Base-by-base conservation (phyloP, 2,888 invertebrate species). In the Deroplatys truncata region DNA sequence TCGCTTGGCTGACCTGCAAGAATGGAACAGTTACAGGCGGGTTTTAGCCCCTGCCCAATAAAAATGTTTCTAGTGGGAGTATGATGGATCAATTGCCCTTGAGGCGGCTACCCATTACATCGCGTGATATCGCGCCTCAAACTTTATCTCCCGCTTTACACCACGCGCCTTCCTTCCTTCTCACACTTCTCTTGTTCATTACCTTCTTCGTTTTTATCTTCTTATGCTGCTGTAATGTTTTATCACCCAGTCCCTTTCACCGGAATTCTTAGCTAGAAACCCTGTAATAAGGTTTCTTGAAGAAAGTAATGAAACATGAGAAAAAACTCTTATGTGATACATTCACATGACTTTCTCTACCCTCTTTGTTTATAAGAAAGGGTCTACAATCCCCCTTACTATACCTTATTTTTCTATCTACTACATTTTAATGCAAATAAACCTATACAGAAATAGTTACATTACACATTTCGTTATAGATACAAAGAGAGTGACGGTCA, bases 121-220 rank as follows among this genome's bases (percentile, higher is more conserved):
- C 82, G 86, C 86, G 86, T 86, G 86, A 86, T 86, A 56, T 82
- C 85, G 31, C 35, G 28, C 85, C 85, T 35, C 85, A 35, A 86
- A 86, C 29, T 86, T 86, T 86, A 86, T 86, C 86, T 86, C 86
- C 28, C 25, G 82, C 72, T 86, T 86, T 86, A 82, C 86, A 86
- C 49, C 85, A 49, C 43, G 56, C 20, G 56, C 56, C 25, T 72
- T 72, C 56, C 25, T 72, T 72, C 56, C 56, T 72, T 72, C 56
- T 72, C 56, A 72, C 56, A 72, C 56, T 72, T 72, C 56, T 72
- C 43, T 43, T 43, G 56, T 72, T 72, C 56, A 72, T 72, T 72
- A 72, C 56, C 7, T 72, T 72, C 56, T 72, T 72, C 56, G 20
- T 72, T 72, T 72, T 72, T 72, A 43, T 72, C 56, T 72, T 72